Conservation (phyloP, 2,888 invertebrate genomes). For the Noctua janthina region DNA sequence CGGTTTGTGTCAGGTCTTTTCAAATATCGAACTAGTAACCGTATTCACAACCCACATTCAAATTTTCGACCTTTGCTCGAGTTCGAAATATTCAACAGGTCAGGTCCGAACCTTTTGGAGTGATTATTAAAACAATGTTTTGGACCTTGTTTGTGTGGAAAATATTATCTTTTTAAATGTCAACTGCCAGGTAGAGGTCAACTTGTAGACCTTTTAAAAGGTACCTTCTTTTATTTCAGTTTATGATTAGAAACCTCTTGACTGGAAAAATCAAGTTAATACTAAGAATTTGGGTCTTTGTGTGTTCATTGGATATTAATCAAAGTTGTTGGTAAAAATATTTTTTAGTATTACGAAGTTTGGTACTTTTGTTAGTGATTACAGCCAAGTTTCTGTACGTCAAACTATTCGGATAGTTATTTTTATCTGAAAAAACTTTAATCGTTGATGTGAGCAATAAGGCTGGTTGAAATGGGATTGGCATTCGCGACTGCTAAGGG, state of each 20-base stretch:
- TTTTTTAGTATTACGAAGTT: neutral
- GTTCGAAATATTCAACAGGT: slow-evolving; percentile 49
- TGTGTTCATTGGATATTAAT: neutral
- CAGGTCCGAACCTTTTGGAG: slow-evolving; percentile 17
- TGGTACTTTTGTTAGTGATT: neutral
- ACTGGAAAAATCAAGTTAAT: neutral
- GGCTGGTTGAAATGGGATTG: neutral
- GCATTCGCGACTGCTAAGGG: too few relatives aligned
- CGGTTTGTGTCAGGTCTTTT: neutral
- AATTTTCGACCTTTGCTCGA: slow-evolving; percentile 16
- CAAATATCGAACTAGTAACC: neutral
- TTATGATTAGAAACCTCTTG: neutral
- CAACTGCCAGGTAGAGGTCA: neutral
- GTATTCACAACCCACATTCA: neutral
- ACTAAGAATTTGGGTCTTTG: neutral
- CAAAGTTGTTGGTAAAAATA: neutral
- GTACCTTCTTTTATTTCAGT: neutral
- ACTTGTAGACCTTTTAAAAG: neutral
- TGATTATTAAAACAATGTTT: slow-evolving; percentile 37
- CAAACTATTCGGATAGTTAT: neutral
- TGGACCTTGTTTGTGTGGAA: neutral
- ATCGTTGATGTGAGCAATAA: neutral
- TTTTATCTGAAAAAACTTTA: neutral
- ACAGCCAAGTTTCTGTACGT: neutral
- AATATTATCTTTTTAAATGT: slow-evolving; percentile 22